Conservation (phyloP, 2,113 vertebrate genomes). For the Tachycineta bicolor region DNA sequence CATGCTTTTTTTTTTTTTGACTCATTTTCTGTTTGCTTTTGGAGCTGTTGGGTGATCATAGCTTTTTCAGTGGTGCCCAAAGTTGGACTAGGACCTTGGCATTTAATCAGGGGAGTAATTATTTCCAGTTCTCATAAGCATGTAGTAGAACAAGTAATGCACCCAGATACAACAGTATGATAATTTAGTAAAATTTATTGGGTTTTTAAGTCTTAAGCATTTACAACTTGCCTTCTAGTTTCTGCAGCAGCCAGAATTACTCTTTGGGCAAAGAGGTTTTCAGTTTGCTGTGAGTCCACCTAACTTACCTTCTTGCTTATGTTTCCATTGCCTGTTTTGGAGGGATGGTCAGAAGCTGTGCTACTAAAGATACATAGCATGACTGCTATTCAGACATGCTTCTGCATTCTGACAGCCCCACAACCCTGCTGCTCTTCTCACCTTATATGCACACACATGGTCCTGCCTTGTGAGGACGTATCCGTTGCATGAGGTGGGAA, state of each 20-base stretch:
- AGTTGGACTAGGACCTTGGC: background rate
- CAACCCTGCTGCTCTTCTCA: background rate
- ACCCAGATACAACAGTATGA: background rate
- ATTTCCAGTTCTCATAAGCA: background rate
- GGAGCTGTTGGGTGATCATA: background rate
- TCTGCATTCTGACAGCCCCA: background rate
- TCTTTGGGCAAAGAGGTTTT: background rate
- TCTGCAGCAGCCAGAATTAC: background rate
- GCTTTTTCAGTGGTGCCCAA: background rate
- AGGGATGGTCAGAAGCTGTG: background rate
- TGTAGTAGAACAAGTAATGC: background rate
- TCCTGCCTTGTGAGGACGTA: background rate
- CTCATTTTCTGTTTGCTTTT: background rate
- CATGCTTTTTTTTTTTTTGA: background rate
- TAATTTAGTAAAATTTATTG: background rate
- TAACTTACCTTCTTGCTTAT: background rate
- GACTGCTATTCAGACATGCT: background rate
- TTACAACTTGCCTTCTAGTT: background rate
- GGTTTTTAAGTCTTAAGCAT: background rate
- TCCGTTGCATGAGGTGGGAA: fast-evolving
- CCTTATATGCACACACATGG: fast-evolving
- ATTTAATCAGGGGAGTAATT: background rate
- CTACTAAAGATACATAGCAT: background rate
- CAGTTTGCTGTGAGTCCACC: background rate
- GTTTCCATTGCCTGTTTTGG: background rate